Evolutionary conservation across 2,113 vertebrate genomes (phyloP).

Genomic region (Xiphias gladius): DNA sequence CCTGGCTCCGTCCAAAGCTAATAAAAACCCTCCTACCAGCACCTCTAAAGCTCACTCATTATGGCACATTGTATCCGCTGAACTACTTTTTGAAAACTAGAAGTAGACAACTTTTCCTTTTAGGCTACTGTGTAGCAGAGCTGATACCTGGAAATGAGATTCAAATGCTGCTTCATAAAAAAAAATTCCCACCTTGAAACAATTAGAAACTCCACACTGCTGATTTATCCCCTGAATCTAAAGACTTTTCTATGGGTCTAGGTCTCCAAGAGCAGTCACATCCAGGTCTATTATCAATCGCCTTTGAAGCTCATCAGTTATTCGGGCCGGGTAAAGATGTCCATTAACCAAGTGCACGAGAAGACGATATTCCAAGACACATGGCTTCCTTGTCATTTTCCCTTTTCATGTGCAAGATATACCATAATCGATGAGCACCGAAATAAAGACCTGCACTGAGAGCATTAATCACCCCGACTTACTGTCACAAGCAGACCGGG

Average conservation of each 20-base stretch:
- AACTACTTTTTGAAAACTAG: too few relatives aligned
- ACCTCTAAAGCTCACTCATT: too few relatives aligned
- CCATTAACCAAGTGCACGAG: neutral
- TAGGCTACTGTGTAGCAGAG: too few relatives aligned
- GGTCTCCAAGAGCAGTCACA: slow-evolving; percentile 4
- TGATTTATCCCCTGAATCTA: neutral
- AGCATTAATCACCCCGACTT: slow-evolving; percentile 25
- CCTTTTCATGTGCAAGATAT: slow-evolving; percentile 19
- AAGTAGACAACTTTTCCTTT: neutral
- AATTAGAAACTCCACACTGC: neutral
- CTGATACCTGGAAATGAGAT: neutral
- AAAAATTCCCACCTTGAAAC: neutral
- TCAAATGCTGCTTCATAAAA: slow-evolving; percentile 4
- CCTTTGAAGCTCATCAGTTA: slow-evolving; percentile 12
- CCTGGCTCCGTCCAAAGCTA: too few relatives aligned
- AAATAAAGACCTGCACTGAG: neutral
- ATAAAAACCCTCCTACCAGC: too few relatives aligned
- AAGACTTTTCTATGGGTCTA: neutral
- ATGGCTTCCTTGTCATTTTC: slow-evolving; percentile 15
- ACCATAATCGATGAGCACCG: slow-evolving; percentile 3
- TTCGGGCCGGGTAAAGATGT: neutral
- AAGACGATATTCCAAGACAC: slow-evolving; percentile 20
- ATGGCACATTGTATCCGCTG: too few relatives aligned
- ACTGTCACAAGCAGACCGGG: neutral
- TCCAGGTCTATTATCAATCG: neutral